Evolutionary conservation across 1,140 invertebrate species (phyloP), one percentile per base, ranked within the genome.

Genomic region (Anastatus disparis): DNA sequence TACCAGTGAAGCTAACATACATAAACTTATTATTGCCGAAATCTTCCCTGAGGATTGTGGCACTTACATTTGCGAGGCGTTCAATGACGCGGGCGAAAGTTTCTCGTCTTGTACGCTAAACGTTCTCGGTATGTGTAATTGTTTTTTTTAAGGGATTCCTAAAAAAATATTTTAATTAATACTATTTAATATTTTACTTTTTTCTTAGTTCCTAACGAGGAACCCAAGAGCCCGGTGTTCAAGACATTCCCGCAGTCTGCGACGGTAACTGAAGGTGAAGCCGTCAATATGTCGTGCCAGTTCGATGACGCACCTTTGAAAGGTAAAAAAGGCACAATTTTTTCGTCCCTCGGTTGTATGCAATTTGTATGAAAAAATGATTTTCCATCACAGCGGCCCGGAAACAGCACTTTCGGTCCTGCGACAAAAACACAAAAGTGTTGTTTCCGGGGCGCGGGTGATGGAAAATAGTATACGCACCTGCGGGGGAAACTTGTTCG

Each of bases 1-100:
- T 80, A 91, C 93, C 22, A 95, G 90, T 78, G 93, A 95, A 80
- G 96, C 95, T 1, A 95, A 97, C 82, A 93, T 93, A 67, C 94
- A 97, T 85, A 95, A 95, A 79, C 84, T 98, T 69, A 89, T 93
- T 72, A 97, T 98, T 72, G 92, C 94, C 17, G 96, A 98, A 83
- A 95, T 98, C 78, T 97, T 96, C 90, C 95, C 95, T 6, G 95
- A 97, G 86, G 95, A 97, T 85, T 88, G 91, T 79, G 97, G 97
- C 52, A 94, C 93, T 27, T 98, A 98, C 86, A 97, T 95, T 3
- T 98, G 96, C 84, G 96, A 98, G 86, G 95, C 95, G 48, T 97
- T 97, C 87, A 97, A 97, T 86, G 94, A 97, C 84, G 92, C 90
- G 62, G 96, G 96, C 69, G 95, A 98, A 87, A 94, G 94, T 62